Base-by-base conservation (phyloP, 2,888 invertebrate genomes). In the Seladonia tumulorum region DNA sequence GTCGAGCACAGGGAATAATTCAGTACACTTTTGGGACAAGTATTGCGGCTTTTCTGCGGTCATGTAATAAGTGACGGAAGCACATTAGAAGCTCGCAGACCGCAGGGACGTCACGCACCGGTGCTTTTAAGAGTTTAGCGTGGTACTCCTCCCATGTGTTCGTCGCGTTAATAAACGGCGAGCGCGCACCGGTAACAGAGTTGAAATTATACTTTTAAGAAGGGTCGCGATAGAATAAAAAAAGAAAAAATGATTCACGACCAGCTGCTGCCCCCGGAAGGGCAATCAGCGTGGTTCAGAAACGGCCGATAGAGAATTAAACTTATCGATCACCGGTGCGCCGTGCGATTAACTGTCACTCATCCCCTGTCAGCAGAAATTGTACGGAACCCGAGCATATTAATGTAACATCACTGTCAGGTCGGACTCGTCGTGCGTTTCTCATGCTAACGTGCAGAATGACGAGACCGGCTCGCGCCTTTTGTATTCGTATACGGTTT, bases 41-140 rank as follows among this genome's bases (percentile, higher is more conserved):
- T 29, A 63, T 63, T 29, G 63, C 29, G 63, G 63, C 63, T 29
- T n/a, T n/a, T 29, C 14, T 63, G 63, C 63, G 63, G 63, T 63
- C 63, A 16, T 63, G 29, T 29, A 63, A 63, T 63, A 63, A 63
- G 29, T 63, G 63, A 29, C 63, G 29, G 63, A 63, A 63, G 29
- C 63, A 29, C 18, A 63, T 63, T 63, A 63, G 63, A 29, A 29
- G 16, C 63, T 63, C 29, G 63, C 18, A 29, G 18, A 53, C 63
- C 63, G 5, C 63, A 63, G 63, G 25, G 63, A 29, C 7, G 63
- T 63, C 29, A 63, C 63, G 63, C 63, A 63, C 29, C 29, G 1
- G 18, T 63, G 63, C 63, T 63, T 63, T 63, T 63, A 63, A 63
- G 63, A 63, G 63, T 63, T 63, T 63, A 63, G 16, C 18, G 63